Evolutionary conservation across 2,888 invertebrate species (phyloP).

Genomic region (Caenorhabditis becei): DNA sequence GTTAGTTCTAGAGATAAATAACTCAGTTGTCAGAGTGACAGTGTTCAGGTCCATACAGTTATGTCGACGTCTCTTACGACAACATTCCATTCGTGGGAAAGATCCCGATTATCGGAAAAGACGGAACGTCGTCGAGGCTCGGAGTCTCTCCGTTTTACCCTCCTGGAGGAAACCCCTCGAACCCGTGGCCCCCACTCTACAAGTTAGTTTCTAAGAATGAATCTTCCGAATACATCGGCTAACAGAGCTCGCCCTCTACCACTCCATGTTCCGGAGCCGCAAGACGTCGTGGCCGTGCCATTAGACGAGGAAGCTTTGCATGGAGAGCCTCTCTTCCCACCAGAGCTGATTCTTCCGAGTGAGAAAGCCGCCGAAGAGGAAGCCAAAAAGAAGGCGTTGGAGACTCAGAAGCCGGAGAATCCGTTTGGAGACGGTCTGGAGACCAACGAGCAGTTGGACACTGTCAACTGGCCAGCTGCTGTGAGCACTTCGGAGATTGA

Average conservation of each 20-base stretch:
- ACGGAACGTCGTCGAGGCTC: constrained; percentile 74
- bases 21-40: neutral
- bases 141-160: constrained; percentile 78
- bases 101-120: constrained; percentile 69
- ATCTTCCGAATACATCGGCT: neutral
- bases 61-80: constrained; percentile 77
- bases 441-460: constrained; percentile 29
- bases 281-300: constrained; percentile 78
- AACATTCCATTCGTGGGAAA: constrained; percentile 78
- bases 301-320: constrained; percentile 77
- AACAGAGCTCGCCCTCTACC: constrained; percentile 77
- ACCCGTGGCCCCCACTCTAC: constrained; percentile 76
- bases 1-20: constrained; percentile 55
- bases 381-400: constrained; percentile 42
- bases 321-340: constrained; percentile 78
- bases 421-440: constrained; percentile 58
- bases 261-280: constrained; percentile 76
- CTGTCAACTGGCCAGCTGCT: constrained; percentile 54
- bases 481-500: constrained; percentile 37
- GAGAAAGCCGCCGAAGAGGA: constrained; percentile 57
- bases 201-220: constrained; percentile 54
- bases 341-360: constrained; percentile 64
- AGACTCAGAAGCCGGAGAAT: constrained; percentile 60
- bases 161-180: constrained; percentile 75
- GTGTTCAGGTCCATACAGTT: constrained; percentile 73